A percentile compares a stretch with the other conserved stretches of the same genome.
These are phyloP conservation scores for Larimichthys crocea DNA, from an alignment of 2,113 vertebrate genomes.

Conservation along the genomic window DNA sequence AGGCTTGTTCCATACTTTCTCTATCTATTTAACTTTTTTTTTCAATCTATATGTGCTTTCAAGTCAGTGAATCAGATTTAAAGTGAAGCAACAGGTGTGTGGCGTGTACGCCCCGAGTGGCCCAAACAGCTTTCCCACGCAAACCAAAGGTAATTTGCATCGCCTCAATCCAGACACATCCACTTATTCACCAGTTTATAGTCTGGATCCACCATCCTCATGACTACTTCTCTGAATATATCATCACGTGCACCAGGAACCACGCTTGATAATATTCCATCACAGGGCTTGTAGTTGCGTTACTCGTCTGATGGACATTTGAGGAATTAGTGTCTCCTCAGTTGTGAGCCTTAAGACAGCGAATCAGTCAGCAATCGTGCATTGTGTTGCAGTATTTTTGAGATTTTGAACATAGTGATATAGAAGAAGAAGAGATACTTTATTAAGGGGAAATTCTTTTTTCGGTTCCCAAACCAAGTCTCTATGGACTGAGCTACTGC, in stretches of 20 bases:
- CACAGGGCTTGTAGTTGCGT: not conserved
- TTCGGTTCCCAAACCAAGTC: no score
- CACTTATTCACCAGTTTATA: not conserved
- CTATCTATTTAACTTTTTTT: slow-evolving; percentile 29
- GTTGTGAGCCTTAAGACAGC: slow-evolving; percentile 28
- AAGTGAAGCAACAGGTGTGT: slow-evolving; percentile 49
- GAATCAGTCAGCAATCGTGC: slow-evolving; percentile 29
- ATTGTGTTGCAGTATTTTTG: no score
- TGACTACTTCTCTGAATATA: not conserved
- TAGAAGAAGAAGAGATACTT: no score
- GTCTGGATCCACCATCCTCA: not conserved
- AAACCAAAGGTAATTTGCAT: slow-evolving; percentile 41
- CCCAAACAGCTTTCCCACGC: not conserved
- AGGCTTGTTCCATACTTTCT: slow-evolving; percentile 23
- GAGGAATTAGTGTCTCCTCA: slow-evolving; percentile 26
- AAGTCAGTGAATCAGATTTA: slow-evolving; percentile 23
- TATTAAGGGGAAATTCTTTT: no score
- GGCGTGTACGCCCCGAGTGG: slow-evolving; percentile 17
- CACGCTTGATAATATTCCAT: not conserved
- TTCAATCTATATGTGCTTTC: slow-evolving; percentile 50
- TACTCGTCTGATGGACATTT: slow-evolving; percentile 11
- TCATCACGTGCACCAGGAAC: slow-evolving; percentile 4
- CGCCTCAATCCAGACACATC: slow-evolving; percentile 8
- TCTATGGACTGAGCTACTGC: no score
- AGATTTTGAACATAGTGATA: not conserved